Conservation (phyloP, 2,888 invertebrate species). For the Meliscaeva auricollis region DNA sequence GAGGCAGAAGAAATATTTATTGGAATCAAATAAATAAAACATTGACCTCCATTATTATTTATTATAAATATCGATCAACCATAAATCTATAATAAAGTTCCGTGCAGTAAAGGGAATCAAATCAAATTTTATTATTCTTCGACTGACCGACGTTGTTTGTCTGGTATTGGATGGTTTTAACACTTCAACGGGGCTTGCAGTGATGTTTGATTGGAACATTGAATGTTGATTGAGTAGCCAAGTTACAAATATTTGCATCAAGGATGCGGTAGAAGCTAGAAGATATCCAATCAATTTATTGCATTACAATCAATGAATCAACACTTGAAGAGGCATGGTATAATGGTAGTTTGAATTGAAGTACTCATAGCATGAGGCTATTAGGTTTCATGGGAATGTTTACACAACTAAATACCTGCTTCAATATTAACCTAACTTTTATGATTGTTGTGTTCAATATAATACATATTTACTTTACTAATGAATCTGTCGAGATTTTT, state of each 20-base stretch:
- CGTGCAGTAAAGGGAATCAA: background rate
- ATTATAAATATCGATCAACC: background rate
- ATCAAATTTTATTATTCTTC: too few relatives aligned
- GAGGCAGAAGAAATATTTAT: slow-evolving; percentile 19
- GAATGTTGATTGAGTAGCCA: background rate
- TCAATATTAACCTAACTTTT: background rate
- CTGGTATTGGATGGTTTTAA: too few relatives aligned
- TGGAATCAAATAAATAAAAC: slow-evolving; percentile 19
- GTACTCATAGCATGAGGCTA: background rate
- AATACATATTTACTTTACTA: background rate
- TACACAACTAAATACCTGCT: background rate
- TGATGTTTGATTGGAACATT: background rate
- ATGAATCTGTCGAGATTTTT: too few relatives aligned
- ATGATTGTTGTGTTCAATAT: background rate
- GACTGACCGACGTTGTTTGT: too few relatives aligned
- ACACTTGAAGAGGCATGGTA: background rate
- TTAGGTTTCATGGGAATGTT: background rate
- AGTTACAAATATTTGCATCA: background rate
- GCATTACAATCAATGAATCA: background rate
- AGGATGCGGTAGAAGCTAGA: background rate
- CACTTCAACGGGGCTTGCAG: background rate
- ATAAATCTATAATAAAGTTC: background rate
- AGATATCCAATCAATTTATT: background rate
- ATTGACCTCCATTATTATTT: background rate
- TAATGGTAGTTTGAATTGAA: background rate